phyloP scores from a whole-genome alignment of 2,797 vertebrate species.

The Xiphophorus birchmanni region DNA sequence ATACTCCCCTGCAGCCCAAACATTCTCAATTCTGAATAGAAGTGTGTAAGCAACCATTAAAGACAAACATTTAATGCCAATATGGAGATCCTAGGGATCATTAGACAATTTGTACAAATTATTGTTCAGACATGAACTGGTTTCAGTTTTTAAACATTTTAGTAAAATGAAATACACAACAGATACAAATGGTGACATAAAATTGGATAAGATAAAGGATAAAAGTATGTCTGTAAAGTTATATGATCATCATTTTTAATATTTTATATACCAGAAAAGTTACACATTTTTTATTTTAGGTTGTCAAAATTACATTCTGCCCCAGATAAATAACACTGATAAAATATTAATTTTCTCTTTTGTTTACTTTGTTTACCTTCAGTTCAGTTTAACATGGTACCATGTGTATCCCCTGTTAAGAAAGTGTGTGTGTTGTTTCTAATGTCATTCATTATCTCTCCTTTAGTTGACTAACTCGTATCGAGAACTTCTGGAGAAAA shows the following conservation, averaged over 20 bases:
- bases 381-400: not conserved
- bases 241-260: not conserved
- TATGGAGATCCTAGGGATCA: not conserved
- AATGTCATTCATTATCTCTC: conserved; percentile 6
- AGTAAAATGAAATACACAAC: not conserved
- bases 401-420: not conserved
- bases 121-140: not conserved
- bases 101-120: not conserved
- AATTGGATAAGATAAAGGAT: not conserved
- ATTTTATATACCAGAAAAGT: not conserved
- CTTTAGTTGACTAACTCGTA: conserved; percentile 73
- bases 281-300: not conserved
- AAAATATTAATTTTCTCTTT: not conserved
- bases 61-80: not conserved
- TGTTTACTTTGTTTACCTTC: not conserved
- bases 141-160: not conserved
- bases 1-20: conserved; percentile 4
- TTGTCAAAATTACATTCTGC: not conserved
- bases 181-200: not conserved
- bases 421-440: not conserved
- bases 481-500: conserved; percentile 79
- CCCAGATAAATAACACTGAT: not conserved
- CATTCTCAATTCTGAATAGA: too few species aligned
- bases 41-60: not conserved
- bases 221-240: not conserved